A percentile compares a stretch with the other conserved stretches of the same genome.
These are phyloP conservation scores for Gymnarchus niloticus DNA, from an alignment of 2,113 vertebrate genomes.

Conservation along the genomic window DNA sequence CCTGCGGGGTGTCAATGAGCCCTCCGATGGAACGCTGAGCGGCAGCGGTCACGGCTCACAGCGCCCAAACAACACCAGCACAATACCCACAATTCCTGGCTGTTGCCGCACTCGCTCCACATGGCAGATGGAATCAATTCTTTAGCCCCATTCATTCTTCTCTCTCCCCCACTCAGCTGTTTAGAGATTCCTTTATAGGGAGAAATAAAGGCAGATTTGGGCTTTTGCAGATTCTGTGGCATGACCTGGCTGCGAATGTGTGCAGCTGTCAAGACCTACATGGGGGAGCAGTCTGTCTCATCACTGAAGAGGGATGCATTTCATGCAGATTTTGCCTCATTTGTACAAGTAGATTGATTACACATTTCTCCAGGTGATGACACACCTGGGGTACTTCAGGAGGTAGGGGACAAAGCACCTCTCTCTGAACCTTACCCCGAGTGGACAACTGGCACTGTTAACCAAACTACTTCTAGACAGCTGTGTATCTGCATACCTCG, in stretches of 20 bases:
- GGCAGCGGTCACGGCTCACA: slow-evolving; percentile 40
- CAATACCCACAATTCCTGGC: slow-evolving; percentile 49
- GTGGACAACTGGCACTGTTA: not conserved
- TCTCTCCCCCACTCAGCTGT: slow-evolving; percentile 36
- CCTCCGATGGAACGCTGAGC: not conserved
- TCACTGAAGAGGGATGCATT: not conserved
- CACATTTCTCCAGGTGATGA: not conserved
- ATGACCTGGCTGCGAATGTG: not conserved
- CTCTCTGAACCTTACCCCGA: too few species aligned
- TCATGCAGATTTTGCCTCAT: not conserved
- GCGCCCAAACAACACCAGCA: slow-evolving; percentile 40
- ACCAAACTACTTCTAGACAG: not conserved
- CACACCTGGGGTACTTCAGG: not conserved
- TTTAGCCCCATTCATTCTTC: slow-evolving; percentile 33
- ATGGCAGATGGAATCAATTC: slow-evolving; percentile 58
- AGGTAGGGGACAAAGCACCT: too few species aligned
- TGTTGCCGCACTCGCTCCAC: slow-evolving; percentile 36
- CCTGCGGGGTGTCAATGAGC: not conserved
- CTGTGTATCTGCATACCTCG: not conserved
- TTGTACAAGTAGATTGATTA: not conserved
- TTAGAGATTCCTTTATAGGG: slow-evolving; percentile 37
- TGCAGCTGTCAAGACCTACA: not conserved
- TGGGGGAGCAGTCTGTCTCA: not conserved
- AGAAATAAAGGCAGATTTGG: slow-evolving; percentile 45
- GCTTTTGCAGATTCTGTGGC: slow-evolving; percentile 31